phyloP scores from a whole-genome alignment of 2,113 vertebrate species.

The Elaphurus davidianus region DNA sequence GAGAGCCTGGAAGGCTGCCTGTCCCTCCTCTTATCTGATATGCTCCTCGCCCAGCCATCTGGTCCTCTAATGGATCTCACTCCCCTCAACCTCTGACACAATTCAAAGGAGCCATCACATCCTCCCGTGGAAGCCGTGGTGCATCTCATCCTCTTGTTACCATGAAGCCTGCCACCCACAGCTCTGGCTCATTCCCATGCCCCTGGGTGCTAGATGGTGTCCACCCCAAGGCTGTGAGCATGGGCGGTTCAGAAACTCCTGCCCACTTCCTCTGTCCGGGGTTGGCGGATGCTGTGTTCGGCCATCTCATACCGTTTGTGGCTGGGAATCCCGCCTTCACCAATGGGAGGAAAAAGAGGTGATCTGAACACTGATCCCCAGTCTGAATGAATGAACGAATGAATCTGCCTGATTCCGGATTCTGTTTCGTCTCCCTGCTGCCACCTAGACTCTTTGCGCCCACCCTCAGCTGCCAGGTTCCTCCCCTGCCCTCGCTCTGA shows the following conservation, averaged over 20 bases:
- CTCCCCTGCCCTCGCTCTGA: rapidly evolving
- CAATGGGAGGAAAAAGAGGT: rapidly evolving
- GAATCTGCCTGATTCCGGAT: not conserved
- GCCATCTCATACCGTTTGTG: not conserved
- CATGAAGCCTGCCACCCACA: rapidly evolving
- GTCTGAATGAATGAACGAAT: not conserved
- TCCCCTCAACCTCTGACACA: not conserved
- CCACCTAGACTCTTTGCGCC: not conserved
- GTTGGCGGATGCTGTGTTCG: rapidly evolving
- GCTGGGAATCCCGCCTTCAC: not conserved
- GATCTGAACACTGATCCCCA: rapidly evolving
- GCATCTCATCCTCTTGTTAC: not conserved
- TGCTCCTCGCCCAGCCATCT: no score
- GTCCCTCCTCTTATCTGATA: not conserved
- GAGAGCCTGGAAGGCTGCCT: not conserved
- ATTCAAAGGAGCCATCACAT: not conserved
- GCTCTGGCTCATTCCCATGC: no score
- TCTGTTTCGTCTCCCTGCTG: not conserved
- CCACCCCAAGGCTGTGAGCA: not conserved
- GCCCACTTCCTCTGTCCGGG: not conserved
- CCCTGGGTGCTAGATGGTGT: rapidly evolving
- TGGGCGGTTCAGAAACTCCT: rapidly evolving
- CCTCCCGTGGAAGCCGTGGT: not conserved
- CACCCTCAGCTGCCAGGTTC: not conserved
- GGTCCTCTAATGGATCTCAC: not conserved